Percentiles rank a stretch among this genome's conserved stretches.
Evolutionary conservation across 2,113 vertebrate genomes (phyloP).

Genomic region (Trematomus loennbergii): DNA sequence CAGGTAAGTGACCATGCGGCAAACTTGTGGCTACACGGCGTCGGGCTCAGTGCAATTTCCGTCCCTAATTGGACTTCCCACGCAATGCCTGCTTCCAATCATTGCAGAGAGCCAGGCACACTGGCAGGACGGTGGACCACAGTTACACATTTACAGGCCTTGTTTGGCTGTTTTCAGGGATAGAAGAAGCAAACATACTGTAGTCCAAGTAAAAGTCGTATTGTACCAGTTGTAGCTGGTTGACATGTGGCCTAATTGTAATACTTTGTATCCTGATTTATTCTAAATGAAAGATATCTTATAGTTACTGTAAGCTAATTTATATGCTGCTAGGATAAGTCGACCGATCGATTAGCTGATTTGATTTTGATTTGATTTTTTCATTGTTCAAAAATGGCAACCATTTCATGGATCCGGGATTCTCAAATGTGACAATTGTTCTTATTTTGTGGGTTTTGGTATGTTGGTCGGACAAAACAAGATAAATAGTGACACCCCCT

Average conservation of each 20-base stretch:
- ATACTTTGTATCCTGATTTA: too few relatives aligned
- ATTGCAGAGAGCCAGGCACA: conserved; percentile 58
- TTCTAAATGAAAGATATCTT: too few relatives aligned
- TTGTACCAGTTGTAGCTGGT: neutral
- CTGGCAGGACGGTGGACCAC: conserved; percentile 32
- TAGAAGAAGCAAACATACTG: conserved; percentile 2
- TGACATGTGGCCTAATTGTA: neutral
- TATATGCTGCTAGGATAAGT: neutral
- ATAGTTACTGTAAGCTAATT: neutral
- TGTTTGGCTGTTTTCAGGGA: conserved; percentile 2
- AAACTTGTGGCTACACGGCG: conserved; percentile 85
- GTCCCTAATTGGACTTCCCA: conserved; percentile 94
- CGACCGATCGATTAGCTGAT: too few relatives aligned
- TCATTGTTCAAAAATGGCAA: neutral
- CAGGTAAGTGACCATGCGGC: conserved; percentile 92
- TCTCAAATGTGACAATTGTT: neutral
- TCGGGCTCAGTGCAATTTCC: conserved; percentile 89
- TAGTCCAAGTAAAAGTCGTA: neutral
- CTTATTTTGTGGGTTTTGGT: neutral
- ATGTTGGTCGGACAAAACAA: neutral
- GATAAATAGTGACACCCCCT: neutral
- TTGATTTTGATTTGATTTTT: too few relatives aligned
- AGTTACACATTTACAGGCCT: conserved; percentile 21
- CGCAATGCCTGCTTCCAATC: conserved; percentile 93
- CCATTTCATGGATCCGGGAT: neutral